Conservation (phyloP, 2,888 invertebrate genomes). For the Pelosia muscerda region DNA sequence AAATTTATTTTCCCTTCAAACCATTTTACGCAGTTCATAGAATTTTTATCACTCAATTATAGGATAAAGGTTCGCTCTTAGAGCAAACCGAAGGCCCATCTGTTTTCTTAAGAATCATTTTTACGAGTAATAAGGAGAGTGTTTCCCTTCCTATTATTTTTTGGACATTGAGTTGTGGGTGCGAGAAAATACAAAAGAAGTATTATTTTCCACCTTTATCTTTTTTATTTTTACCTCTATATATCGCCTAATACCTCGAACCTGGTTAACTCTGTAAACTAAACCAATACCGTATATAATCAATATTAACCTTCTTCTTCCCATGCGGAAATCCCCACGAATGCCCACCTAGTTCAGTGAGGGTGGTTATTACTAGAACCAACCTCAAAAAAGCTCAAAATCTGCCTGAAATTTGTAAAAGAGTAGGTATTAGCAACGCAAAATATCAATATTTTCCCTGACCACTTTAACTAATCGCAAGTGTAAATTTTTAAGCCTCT, state of each 20-base stretch:
- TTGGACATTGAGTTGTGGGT: conserved; percentile 12
- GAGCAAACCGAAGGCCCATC: conserved; percentile 30
- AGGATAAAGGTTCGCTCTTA: conserved; percentile 24
- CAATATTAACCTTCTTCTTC: too few species aligned
- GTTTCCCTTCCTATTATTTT: conserved; percentile 21
- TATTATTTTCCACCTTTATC: background rate
- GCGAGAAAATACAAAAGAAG: background rate
- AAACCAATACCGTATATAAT: background rate
- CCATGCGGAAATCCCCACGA: too few species aligned
- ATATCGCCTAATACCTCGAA: background rate
- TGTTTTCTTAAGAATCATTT: conserved; percentile 34
- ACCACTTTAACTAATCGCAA: too few species aligned
- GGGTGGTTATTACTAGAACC: too few species aligned
- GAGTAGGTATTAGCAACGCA: too few species aligned
- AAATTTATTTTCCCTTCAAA: conserved; percentile 33
- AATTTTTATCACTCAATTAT: conserved; percentile 36
- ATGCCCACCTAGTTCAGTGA: too few species aligned
- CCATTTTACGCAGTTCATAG: conserved; percentile 23
- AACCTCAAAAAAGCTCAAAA: too few species aligned
- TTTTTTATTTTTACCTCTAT: background rate
- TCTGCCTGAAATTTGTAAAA: too few species aligned
- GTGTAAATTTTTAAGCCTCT: too few species aligned
- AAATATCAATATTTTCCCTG: too few species aligned
- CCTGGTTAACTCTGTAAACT: background rate
- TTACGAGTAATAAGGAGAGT: conserved; percentile 27